These are phyloP conservation scores for Malurus alboscapulatus DNA, from an alignment of 2,113 vertebrate species.

Conservation along the genomic window DNA sequence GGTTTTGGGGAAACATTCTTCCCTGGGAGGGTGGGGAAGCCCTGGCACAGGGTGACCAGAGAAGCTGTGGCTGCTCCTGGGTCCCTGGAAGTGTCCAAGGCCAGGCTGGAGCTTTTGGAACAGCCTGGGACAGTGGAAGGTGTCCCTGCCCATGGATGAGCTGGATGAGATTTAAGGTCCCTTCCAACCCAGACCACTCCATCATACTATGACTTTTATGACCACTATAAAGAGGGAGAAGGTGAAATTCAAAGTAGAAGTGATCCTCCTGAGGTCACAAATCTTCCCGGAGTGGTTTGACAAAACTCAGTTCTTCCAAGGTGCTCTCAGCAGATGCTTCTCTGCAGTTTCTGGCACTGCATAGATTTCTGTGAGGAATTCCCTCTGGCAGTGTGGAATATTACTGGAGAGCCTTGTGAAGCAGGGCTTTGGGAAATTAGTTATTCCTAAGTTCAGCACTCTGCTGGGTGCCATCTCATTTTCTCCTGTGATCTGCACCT, in stretches of 20 bases:
- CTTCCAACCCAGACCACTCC: background rate
- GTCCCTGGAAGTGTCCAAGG: background rate
- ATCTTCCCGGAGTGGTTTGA: background rate
- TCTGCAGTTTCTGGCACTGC: background rate
- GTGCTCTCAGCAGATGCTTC: background rate
- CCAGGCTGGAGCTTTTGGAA: background rate
- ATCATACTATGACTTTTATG: background rate
- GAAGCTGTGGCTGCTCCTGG: background rate
- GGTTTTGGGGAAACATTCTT: background rate
- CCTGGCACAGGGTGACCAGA: background rate
- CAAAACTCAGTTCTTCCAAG: background rate
- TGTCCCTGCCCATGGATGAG: background rate
- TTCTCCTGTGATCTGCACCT: background rate
- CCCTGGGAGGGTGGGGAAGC: accelerated
- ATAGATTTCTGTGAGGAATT: background rate
- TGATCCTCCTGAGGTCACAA: background rate
- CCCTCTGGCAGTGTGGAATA: background rate
- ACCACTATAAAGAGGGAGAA: background rate
- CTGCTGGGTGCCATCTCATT: background rate
- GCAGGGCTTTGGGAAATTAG: background rate
- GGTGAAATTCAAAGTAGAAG: background rate
- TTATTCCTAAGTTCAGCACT: background rate
- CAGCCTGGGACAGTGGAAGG: accelerated
- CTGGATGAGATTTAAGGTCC: background rate
- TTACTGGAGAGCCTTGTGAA: background rate